These are phyloP conservation scores for Dromococcyx pavoninus DNA, from an alignment of 2,797 vertebrate species.

Conservation along the genomic window DNA sequence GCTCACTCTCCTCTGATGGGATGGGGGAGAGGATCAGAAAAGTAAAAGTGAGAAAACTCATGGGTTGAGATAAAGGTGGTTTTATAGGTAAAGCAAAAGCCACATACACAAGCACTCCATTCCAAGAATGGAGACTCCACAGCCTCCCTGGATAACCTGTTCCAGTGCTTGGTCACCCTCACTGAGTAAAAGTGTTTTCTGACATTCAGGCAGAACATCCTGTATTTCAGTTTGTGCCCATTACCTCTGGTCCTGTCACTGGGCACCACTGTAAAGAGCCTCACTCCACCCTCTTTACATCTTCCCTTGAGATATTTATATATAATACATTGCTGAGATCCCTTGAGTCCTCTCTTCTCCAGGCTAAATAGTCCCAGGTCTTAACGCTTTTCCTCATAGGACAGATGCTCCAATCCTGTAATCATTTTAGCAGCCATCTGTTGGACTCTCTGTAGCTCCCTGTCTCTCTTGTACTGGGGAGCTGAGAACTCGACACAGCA, in stretches of 20 bases:
- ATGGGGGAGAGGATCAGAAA: neutral
- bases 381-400: neutral
- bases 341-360: neutral
- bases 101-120: too few species aligned
- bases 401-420: neutral
- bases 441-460: neutral
- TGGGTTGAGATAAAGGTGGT: neutral
- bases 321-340: neutral
- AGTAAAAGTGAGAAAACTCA: neutral
- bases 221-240: neutral
- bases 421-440: accelerated
- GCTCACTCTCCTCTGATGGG: neutral
- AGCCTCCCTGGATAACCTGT: too few species aligned
- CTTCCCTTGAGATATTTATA: neutral
- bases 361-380: neutral
- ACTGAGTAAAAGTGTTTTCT: too few species aligned
- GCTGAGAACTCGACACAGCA: neutral
- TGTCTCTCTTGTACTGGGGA: neutral
- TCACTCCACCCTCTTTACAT: neutral
- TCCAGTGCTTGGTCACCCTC: too few species aligned
- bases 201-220: too few species aligned
- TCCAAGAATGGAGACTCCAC: too few species aligned
- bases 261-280: neutral
- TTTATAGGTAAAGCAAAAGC: neutral
- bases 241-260: neutral